Evolutionary conservation across 2,797 vertebrate genomes (phyloP), one percentile per base, ranked within the genome.

Genomic region (Coreius guichenoti): DNA sequence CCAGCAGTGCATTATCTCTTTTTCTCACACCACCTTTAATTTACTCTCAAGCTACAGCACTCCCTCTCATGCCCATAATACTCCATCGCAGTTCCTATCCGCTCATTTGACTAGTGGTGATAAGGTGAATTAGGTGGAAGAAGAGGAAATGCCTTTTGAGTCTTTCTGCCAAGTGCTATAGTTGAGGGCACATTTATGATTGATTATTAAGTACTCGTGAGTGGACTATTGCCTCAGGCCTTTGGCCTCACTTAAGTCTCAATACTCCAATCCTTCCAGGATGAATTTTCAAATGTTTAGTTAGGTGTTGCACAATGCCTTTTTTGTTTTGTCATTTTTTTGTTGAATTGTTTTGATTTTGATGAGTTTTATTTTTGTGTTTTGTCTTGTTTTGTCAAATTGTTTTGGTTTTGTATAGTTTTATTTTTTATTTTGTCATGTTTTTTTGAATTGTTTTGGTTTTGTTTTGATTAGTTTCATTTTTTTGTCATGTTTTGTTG

Each of bases 21-120:
- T 81, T 80, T 78, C 81, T 84, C 82, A 84, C 81, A 80, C 86
- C 77, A 83, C 76, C 85, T 85, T 85, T 89, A 86, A 88, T 84
- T 83, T 56, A 73, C 31, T 3, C 61, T 70, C 29, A 61, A 75
- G 68, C 76, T 76, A 72, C 54, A 13, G 77, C 29, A 56, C 49
- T 72, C 47, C 49, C 31, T 83, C 51, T 51, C 14, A 16, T 72
- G 21, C 39, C 23, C 49, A 33, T 51, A 36, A 31, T 23, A 76
- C 17, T 86, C 49, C 47, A 74, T 12, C 26, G 77, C 77, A 69
- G 33, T 14, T 61, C 51, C 29, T 54, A 3, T 63, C 21, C 63
- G 68, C 8, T 36, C 21, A 12, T 82, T 69, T 58, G 56, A 70
- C 47, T 43, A 56, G 51, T 54, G 80, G 61, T 80, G 77, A 85